phyloP scores from a whole-genome alignment of 2,888 invertebrate species.

The Acleris literana region DNA sequence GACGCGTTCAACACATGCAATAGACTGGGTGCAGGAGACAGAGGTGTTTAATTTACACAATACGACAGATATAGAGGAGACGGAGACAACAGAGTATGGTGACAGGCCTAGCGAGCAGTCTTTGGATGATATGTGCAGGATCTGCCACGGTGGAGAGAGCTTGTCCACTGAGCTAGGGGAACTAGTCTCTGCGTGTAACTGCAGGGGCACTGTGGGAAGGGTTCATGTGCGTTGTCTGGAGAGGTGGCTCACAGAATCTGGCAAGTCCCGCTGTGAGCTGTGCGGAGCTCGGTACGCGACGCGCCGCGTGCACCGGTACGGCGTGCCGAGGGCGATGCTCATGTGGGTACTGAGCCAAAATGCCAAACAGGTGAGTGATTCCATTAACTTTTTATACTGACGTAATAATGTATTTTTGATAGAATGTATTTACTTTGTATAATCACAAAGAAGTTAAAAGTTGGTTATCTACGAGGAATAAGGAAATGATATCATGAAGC shows the following conservation, averaged over 20 bases:
- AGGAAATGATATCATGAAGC: too few species aligned
- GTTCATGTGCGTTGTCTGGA: slow-evolving; percentile 89
- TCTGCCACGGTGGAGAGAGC: slow-evolving; percentile 73
- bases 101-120: slow-evolving; percentile 62
- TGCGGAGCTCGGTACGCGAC: slow-evolving; percentile 88
- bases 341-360: slow-evolving; percentile 85
- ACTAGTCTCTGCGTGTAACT: slow-evolving; percentile 74
- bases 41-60: slow-evolving; percentile 43
- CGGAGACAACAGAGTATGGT: slow-evolving; percentile 44
- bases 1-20: slow-evolving; percentile 49
- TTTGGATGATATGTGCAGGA: slow-evolving; percentile 73
- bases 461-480: too few species aligned
- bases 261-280: slow-evolving; percentile 88
- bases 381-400: too few species aligned
- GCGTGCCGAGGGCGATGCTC: slow-evolving; percentile 79
- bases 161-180: slow-evolving; percentile 61
- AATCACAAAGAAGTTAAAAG: too few species aligned
- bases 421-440: too few species aligned
- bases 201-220: slow-evolving; percentile 87
- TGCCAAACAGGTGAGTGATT: slow-evolving; percentile 67
- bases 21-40: slow-evolving; percentile 55
- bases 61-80: slow-evolving; percentile 40
- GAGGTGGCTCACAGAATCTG: slow-evolving; percentile 89
- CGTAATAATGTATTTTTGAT: too few species aligned
- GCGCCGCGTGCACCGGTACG: slow-evolving; percentile 84